Conservation (phyloP, 2,797 vertebrate genomes). For the Gymnoscopelus braueri region DNA sequence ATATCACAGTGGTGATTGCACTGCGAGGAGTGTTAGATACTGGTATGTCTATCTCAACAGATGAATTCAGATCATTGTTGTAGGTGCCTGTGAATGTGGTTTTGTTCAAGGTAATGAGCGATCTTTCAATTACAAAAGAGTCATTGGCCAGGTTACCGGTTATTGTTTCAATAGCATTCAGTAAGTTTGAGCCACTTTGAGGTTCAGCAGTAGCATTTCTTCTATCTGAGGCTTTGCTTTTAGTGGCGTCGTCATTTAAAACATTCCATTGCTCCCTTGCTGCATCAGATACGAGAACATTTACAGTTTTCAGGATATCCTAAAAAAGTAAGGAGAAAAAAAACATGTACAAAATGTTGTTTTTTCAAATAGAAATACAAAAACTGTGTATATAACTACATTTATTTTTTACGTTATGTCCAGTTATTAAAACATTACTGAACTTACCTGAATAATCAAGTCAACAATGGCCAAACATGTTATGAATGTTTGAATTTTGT, state of each 20-base stretch:
- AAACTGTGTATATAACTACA: too few species aligned
- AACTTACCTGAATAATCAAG: too few species aligned
- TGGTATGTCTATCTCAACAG: slow-evolving; percentile 71
- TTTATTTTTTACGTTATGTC: too few species aligned
- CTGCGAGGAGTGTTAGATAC: slow-evolving; percentile 2
- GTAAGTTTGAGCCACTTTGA: slow-evolving; percentile 53
- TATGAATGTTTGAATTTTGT: too few species aligned
- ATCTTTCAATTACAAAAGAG: slow-evolving; percentile 44
- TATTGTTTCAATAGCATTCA: slow-evolving; percentile 80
- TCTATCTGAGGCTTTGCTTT: neutral
- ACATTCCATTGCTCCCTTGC: slow-evolving; percentile 62
- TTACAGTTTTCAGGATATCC: slow-evolving; percentile 79
- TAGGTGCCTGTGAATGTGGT: slow-evolving; percentile 43
- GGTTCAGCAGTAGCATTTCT: fast-evolving
- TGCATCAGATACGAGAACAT: slow-evolving; percentile 56
- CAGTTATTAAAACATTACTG: too few species aligned
- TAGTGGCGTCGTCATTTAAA: slow-evolving; percentile 53
- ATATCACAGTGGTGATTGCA: slow-evolving; percentile 79
- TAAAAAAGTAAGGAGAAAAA: slow-evolving; percentile 61
- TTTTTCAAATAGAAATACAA: neutral
- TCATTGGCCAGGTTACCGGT: slow-evolving; percentile 29
- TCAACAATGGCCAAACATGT: too few species aligned
- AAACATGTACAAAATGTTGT: neutral
- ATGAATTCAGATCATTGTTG: slow-evolving; percentile 64
- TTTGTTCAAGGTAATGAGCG: slow-evolving; percentile 69